phyloP scores from a whole-genome alignment of 2,888 invertebrate species.

The Macrosoma leucophasiata region DNA sequence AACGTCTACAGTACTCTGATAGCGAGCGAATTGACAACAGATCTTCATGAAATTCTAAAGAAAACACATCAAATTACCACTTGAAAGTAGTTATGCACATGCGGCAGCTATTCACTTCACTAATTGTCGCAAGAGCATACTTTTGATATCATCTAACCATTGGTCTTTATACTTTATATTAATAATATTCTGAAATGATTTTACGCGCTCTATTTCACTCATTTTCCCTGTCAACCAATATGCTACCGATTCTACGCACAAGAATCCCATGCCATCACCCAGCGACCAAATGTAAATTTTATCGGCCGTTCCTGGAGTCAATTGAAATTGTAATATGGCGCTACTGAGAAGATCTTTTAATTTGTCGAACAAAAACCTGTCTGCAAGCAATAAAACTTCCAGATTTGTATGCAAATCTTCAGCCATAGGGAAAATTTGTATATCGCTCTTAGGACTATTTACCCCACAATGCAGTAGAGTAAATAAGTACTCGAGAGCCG shows the following conservation, averaged over 20 bases:
- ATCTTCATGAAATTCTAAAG: no score
- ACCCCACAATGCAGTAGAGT: slow-evolving; percentile 64
- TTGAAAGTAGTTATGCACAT: slow-evolving; percentile 8
- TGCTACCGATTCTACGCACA: slow-evolving; percentile 76
- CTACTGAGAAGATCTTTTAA: slow-evolving; percentile 65
- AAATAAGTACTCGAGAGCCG: slow-evolving; percentile 68
- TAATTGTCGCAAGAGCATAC: slow-evolving; percentile 58
- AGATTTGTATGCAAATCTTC: slow-evolving; percentile 58
- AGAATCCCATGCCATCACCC: slow-evolving; percentile 76
- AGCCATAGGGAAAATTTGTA: slow-evolving; percentile 58
- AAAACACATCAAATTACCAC: background rate
- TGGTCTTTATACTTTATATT: slow-evolving; percentile 69
- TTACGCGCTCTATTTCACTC: slow-evolving; percentile 54
- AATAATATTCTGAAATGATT: slow-evolving; percentile 66
- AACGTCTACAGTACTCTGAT: no score
- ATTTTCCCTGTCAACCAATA: slow-evolving; percentile 73
- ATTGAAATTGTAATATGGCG: slow-evolving; percentile 70
- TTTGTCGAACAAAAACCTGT: slow-evolving; percentile 74
- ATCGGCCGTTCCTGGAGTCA: slow-evolving; percentile 67
- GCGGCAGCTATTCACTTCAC: no score
- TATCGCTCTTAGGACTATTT: slow-evolving; percentile 47
- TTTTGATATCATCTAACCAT: slow-evolving; percentile 73
- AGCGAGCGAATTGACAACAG: no score
- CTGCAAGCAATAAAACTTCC: slow-evolving; percentile 73
- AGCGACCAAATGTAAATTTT: slow-evolving; percentile 77